phyloP scores from a whole-genome alignment of 2,888 invertebrate genomes.

The Oscheius sp. region DNA sequence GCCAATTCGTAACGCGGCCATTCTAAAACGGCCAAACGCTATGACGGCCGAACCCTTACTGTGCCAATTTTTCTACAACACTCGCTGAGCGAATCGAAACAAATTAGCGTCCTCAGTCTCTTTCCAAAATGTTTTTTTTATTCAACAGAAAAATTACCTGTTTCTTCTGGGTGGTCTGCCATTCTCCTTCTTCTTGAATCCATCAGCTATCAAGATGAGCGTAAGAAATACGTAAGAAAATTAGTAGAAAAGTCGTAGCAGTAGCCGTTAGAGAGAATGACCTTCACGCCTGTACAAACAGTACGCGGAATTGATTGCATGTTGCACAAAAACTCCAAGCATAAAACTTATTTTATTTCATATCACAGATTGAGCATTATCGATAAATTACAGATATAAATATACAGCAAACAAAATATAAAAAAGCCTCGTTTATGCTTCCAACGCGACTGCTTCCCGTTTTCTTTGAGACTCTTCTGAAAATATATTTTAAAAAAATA shows the following conservation, averaged over 20 bases:
- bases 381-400: background rate
- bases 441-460: constrained; percentile 19
- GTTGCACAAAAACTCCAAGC: background rate
- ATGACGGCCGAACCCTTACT: too few relatives aligned
- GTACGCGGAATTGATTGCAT: constrained; percentile 11
- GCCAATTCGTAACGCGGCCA: too few relatives aligned
- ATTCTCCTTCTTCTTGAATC: constrained; percentile 14
- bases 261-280: constrained; percentile 20
- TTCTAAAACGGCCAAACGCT: too few relatives aligned
- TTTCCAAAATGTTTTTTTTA: too few relatives aligned
- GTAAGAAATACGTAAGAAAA: background rate
- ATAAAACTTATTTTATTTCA: background rate
- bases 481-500: background rate
- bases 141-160: background rate
- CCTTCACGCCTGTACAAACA: constrained; percentile 27
- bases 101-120: background rate
- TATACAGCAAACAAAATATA: background rate
- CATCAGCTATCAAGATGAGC: background rate
- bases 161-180: too few relatives aligned
- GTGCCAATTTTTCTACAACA: too few relatives aligned
- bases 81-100: too few relatives aligned
- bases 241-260: background rate
- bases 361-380: constrained; percentile 9
- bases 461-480: constrained; percentile 18
- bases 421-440: constrained; percentile 14